phyloP scores from a whole-genome alignment of 1,140 invertebrate species.

The Chrysoperla carnea region DNA sequence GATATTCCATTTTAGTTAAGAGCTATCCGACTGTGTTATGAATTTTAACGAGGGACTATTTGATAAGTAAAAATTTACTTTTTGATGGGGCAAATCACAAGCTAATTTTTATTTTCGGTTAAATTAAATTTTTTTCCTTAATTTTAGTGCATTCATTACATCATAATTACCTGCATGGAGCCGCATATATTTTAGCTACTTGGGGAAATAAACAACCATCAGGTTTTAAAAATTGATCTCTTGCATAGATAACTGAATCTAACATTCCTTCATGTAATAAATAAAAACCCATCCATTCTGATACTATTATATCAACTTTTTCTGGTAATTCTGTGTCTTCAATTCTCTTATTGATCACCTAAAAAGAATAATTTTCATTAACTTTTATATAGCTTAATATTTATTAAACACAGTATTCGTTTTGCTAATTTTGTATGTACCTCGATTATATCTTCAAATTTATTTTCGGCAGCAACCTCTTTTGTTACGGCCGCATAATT shows the following conservation, averaged over 20 bases:
- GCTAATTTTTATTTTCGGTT: too few species aligned
- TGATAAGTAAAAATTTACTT: too few species aligned
- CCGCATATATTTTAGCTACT: conserved; percentile 36
- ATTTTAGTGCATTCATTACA: too few species aligned
- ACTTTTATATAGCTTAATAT: conserved; percentile 3
- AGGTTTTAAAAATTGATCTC: conserved; percentile 78
- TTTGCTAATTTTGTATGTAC: conserved; percentile 15
- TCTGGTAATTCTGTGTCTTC: conserved; percentile 62
- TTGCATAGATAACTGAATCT: conserved; percentile 74
- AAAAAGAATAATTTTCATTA: conserved; percentile 9
- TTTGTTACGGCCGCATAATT: conserved; percentile 74
- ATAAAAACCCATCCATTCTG: conserved; percentile 99
- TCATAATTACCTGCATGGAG: conserved; percentile 38
- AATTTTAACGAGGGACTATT: too few species aligned
- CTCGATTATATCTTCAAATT: conserved; percentile 31
- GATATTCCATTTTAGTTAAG: too few species aligned
- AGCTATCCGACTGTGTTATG: too few species aligned
- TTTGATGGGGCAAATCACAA: too few species aligned
- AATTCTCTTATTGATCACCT: conserved; percentile 52
- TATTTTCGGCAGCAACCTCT: conserved; percentile 64
- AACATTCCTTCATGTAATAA: conserved; percentile 97
- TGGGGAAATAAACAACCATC: conserved; percentile 51
- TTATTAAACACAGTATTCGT: background rate
- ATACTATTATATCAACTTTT: conserved; percentile 92
- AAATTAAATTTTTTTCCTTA: too few species aligned